Base-by-base conservation (phyloP, 2,888 invertebrate genomes). In the Bombylius major region DNA sequence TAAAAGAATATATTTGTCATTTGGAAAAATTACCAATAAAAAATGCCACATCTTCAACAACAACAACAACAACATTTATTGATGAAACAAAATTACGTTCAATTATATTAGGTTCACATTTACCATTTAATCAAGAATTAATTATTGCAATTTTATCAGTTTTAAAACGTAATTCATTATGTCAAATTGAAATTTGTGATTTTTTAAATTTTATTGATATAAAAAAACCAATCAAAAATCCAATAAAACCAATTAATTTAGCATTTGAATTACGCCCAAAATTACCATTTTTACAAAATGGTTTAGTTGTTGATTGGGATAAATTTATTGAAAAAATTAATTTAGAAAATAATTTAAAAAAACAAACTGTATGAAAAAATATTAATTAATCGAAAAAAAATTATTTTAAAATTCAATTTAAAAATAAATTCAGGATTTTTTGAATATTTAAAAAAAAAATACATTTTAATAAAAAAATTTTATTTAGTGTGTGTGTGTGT, bases 181-280 rank as follows among this genome's bases (percentile, higher is more conserved):
- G 82, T 56, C 79, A 82, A 63, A 76, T 89, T 45, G 77, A 79
- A 55, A 85, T 83, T 58, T 77, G 81, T 4, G 87, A 89, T 66
- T 73, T 91, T 55, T 68, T 90, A 64, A 69, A 76, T 47, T 89
- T 89, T 67, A 70, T 91, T 56, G 83, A 90, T 69, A 81, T 84
- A 64, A 79, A 78, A 65, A 77, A 64, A 44, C 34, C 5, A 36
- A 8, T 36, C 1, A 4, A 36, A 36, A 23, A 23, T 2, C 69
- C 71, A 50, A 72, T 71, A 53, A 63, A 66, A 4, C 72, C 72
- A 4, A 61, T 73, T 5, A 73, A 71, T 59, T 67, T 70, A 49
- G 71, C 72, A 48, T 73, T 73, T 46, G 71, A 73, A 60, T 53
- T 73, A 33, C 73, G 74, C 49, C 71, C 72, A 12, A 70, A 72